Base-by-base conservation (phyloP, 2,113 vertebrate genomes). In the Sclerurus mexicanus region DNA sequence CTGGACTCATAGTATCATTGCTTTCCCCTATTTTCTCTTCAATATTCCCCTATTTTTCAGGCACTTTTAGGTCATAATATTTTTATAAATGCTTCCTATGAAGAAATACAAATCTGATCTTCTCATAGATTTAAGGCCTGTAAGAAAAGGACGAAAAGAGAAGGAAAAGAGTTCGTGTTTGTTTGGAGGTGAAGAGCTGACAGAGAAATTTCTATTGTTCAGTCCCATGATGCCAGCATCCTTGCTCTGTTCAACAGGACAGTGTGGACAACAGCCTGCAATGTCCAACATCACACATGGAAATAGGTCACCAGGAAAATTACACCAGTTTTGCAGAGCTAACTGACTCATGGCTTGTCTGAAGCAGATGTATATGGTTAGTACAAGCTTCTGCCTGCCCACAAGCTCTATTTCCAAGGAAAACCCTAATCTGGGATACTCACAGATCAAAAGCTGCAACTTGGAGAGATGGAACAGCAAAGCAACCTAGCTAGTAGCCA, bases 91-190 rank as follows among this genome's bases (percentile, higher is more conserved):
- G 31, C 24, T 90, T 84, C 28, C 28, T 89, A 13, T 39, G 13
- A 64, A 67, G 40, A 91, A 89, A 75, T 60, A 72, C 14, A 67
- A 67, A 46, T 73, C 25, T 80, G 50, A 42, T 28, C 60, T 35
- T 31, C 18, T 64, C 35, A 79, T 33, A 78, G 59, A 63, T 64
- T 82, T 69, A 72, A 85, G 33, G 9, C 9, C 37, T n/a, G 10
- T 3, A 74, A 84, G 44, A 66, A 74, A 93, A 18, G 4, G 28
- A 15, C 9, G 56, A 63, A 90, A 79, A 88, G 31, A 83, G 55
- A 79, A 85, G 24, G 14, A 63, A 72, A 85, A 33, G 33, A 35
- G 9, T 12, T 0, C 0, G 33, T 19, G 4, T 69, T 35, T 77
- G 13, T 75, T 80, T 80, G 71, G 12, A 73, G 12, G 5, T 68